phyloP scores from a whole-genome alignment of 2,888 invertebrate genomes.

The Acronicta leporina region DNA sequence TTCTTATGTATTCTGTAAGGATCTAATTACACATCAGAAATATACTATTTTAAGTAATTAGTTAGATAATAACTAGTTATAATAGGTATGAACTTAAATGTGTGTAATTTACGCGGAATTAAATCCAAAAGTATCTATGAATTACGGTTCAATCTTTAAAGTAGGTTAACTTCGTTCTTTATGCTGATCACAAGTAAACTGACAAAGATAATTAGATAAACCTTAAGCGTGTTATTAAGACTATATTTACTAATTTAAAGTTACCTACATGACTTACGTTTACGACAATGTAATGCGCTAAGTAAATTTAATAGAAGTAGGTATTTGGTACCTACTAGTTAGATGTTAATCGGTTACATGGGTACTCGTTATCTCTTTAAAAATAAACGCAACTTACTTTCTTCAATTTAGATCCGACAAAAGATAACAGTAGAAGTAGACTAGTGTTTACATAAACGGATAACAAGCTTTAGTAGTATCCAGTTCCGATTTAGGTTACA shows the following conservation, averaged over 20 bases:
- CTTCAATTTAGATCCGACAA: constrained; percentile 39
- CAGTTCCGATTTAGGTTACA: neutral
- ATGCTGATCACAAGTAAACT: too few relatives aligned
- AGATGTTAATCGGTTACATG: constrained; percentile 36
- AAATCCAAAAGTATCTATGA: too few relatives aligned
- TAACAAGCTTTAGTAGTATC: constrained; percentile 16
- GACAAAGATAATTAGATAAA: too few relatives aligned
- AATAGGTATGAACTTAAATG: too few relatives aligned
- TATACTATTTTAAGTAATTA: neutral
- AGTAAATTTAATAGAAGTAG: neutral
- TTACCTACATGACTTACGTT: too few relatives aligned
- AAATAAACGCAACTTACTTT: constrained; percentile 32
- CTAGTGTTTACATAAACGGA: constrained; percentile 11
- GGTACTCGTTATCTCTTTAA: constrained; percentile 22
- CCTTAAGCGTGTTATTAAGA: too few relatives aligned
- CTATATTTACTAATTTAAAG: too few relatives aligned
- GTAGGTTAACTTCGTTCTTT: too few relatives aligned
- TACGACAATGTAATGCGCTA: neutral
- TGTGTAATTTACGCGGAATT: too few relatives aligned
- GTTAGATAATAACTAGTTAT: too few relatives aligned
- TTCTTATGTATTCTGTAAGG: constrained; percentile 61
- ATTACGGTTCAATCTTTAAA: too few relatives aligned
- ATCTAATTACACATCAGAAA: constrained; percentile 19
- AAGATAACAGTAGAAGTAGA: constrained; percentile 27
- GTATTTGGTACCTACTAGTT: constrained; percentile 4